Evolutionary conservation across 1,140 invertebrate genomes (phyloP), one percentile per base, ranked within the genome.

Genomic region (Cyclina sinensis): DNA sequence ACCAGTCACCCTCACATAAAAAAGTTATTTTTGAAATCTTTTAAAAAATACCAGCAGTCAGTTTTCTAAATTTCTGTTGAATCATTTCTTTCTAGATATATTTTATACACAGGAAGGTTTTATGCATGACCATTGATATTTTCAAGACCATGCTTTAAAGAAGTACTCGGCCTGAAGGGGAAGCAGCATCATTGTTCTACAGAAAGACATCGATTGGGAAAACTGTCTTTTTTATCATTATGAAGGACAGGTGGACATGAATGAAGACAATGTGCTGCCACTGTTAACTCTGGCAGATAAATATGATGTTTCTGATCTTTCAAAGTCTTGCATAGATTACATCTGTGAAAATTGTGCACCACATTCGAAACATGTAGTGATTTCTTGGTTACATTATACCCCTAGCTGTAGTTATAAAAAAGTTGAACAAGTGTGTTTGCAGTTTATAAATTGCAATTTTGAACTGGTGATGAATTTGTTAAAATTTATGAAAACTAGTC

Each of bases 91-190:
- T 62, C 32, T 37, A 57, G 57, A n/a, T n/a, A 24, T 99, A 98
- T 96, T 97, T 98, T 27, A 98, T 98, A 35, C 98, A 99, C 96
- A 97, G 98, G 70, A 96, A 99, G 18, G 99, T 99, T 93, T 96
- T 99, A 2, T 99, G 98, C 96, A 98, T 98, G 90, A 98, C 98
- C 88, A 99, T 98, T 95, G 98, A 99, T 96, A 98, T 99, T 24
- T 99, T 99, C 95, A 98, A 98, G 97, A 98, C 98, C 9, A 99
- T 99, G 98, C 95, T 99, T 51, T 98, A 98, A 97, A 98, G 98
- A 94, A 97, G 98, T 0, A 97, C 98, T 94, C 99, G 98, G 98
- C 97, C 97, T 79, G 98, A 99, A 94, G 98, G 98, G 97, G 97
- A 89, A 97, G 98, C 95, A 98, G 97, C 91, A 96, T 97, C 30